Evolutionary conservation across 2,113 vertebrate species (phyloP), one percentile per base, ranked within the genome.

Genomic region (Aleadryas rufinucha): DNA sequence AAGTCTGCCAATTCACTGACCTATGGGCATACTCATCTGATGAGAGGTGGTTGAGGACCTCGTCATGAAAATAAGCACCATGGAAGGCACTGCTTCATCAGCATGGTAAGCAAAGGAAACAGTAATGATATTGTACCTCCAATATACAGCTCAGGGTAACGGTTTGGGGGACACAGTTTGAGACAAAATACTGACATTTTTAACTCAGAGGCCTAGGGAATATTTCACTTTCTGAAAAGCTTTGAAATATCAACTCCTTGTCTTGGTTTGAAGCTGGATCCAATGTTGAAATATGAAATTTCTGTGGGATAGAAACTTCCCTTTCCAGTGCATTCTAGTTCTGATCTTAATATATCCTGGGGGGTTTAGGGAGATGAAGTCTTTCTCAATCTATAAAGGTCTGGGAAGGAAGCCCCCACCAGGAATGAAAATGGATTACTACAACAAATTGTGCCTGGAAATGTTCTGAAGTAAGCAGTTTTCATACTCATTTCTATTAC

Each of bases 391-490:
- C 27, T 28, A 24, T 66, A 69, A 84, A 70, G 14, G 57, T 13
- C 27, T 72, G 49, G 31, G 23, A 76, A 91, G 53, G 21, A 91
- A 94, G 74, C 9, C 37, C 52, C 74, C 26, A 82, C 11, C 23
- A 93, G 28, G 31, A 91, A 91, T 0, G 3, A 80, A 89, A 92
- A 88, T 12, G 20, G 85, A 83, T 97, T 91, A 76, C 18, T 91
- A 31, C 22, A 91, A 83, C 28, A 93, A 87, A 45, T 65, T 79
- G 13, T 65, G 74, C 53, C 66, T 94, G 75, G 61, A 95, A 91
- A 83, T 83, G 37, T 79, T 93, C 70, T 94, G 69, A 94, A 88
- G 45, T 61, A 95, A 92, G 90, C 82, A 92, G 27, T 74, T 96
- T 93, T 94, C 50, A 20, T 77, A 80, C 23, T 79, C 10, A 68